Conservation (phyloP, 1,140 invertebrate species). For the Macrotrachela quadricornifera region DNA sequence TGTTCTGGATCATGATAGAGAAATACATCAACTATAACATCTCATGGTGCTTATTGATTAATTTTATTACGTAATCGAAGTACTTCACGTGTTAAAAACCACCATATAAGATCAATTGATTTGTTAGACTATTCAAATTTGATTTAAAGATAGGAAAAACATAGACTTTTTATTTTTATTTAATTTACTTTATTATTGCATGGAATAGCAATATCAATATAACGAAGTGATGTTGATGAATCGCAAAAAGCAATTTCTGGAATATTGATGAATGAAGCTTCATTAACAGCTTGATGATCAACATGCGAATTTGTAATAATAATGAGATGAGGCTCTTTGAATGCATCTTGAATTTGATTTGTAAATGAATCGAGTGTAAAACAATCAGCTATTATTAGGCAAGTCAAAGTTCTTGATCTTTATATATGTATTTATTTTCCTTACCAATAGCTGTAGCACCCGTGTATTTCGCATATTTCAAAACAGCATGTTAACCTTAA, state of each 20-base stretch:
- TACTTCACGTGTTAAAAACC: slow-evolving; percentile 87
- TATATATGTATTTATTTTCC: too few species aligned
- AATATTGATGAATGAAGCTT: slow-evolving; percentile 97
- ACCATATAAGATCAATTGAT: slow-evolving; percentile 97
- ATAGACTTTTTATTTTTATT: too few species aligned
- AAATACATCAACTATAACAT: slow-evolving; percentile 89
- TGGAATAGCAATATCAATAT: slow-evolving; percentile 95
- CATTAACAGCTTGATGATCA: slow-evolving; percentile 93
- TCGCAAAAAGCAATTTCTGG: slow-evolving; percentile 96
- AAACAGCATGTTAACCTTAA: slow-evolving; percentile 80
- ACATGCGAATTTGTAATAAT: slow-evolving; percentile 82
- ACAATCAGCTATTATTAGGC: slow-evolving; percentile 48
- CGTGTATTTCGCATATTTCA: slow-evolving; percentile 94
- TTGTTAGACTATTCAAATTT: slow-evolving; percentile 48
- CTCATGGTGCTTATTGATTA: slow-evolving; percentile 67
- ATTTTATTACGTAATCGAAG: slow-evolving; percentile 75
- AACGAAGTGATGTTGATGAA: slow-evolving; percentile 74
- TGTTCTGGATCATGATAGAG: slow-evolving; percentile 63
- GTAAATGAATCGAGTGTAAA: slow-evolving; percentile 97
- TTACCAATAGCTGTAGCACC: slow-evolving; percentile 35
- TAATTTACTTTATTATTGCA: slow-evolving; percentile 75
- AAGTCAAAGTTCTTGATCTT: slow-evolving; percentile 66
- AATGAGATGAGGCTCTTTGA: slow-evolving; percentile 82
- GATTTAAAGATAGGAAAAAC: too few species aligned
- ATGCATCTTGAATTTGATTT: slow-evolving; percentile 84